Evolutionary conservation across 2,113 vertebrate species (phyloP).

Genomic region (Odontophorus gujanensis): DNA sequence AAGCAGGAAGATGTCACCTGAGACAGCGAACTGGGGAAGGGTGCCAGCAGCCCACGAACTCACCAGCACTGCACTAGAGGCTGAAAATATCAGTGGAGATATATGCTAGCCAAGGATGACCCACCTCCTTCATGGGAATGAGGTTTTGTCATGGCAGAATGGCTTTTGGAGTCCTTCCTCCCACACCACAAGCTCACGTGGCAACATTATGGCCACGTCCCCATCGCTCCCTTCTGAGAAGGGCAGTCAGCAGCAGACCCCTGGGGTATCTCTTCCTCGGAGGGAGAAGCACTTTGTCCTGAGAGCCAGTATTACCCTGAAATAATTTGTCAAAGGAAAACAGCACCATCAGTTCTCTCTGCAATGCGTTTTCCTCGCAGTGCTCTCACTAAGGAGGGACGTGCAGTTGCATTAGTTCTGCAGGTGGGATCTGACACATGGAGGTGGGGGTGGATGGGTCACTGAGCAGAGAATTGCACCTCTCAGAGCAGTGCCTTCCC

Average conservation of each 20-base stretch:
- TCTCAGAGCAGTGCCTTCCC: not conserved
- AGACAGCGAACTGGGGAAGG: not conserved
- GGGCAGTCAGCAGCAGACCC: too few relatives aligned
- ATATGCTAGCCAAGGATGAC: not conserved
- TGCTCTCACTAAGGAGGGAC: not conserved
- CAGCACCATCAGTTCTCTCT: fast-evolving
- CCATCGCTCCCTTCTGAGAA: fast-evolving
- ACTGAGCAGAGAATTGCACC: not conserved
- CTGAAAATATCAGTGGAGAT: not conserved
- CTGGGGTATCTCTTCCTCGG: fast-evolving
- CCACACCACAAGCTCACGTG: not conserved
- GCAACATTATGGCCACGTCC: fast-evolving
- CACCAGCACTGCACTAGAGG: not conserved
- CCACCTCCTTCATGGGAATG: fast-evolving
- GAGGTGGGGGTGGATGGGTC: not conserved
- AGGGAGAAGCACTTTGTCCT: not conserved
- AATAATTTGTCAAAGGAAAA: not conserved
- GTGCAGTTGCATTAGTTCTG: not conserved
- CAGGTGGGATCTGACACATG: not conserved
- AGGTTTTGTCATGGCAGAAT: not conserved
- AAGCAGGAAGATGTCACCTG: not conserved
- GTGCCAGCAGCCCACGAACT: not conserved
- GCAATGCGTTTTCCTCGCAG: fast-evolving
- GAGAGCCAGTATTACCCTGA: not conserved
- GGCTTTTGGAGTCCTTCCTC: not conserved